Percentiles rank a stretch among this genome's conserved stretches.
Conservation (phyloP, 2,797 vertebrate genomes). For the Gambelia wislizenii region DNA sequence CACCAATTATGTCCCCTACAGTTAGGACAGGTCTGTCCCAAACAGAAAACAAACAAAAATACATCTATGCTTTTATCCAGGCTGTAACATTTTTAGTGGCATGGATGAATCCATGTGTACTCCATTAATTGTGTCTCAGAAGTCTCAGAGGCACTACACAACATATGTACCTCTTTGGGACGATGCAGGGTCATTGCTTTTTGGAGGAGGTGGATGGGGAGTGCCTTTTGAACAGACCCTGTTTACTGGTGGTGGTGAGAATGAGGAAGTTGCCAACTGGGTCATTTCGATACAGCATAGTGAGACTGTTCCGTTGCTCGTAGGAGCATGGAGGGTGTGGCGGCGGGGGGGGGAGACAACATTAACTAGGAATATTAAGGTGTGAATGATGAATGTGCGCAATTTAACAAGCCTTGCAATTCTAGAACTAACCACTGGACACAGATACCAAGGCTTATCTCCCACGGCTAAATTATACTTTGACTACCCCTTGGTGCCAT, state of each 20-base stretch:
- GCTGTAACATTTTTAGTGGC: too few relatives aligned
- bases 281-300: conserved; percentile 49
- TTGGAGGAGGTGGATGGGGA: neutral
- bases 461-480: conserved; percentile 54
- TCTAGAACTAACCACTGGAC: conserved; percentile 68
- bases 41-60: too few relatives aligned
- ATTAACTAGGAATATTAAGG: conserved; percentile 10
- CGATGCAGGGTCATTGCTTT: neutral
- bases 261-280: conserved; percentile 17
- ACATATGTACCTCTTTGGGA: neutral
- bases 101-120: too few relatives aligned
- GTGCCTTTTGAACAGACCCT: neutral
- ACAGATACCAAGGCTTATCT: conserved; percentile 45
- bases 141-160: too few relatives aligned
- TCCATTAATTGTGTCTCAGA: neutral
- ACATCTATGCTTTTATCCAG: too few relatives aligned
- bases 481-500: conserved; percentile 19
- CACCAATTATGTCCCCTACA: too few relatives aligned
- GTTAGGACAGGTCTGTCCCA: neutral
- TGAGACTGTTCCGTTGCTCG: conserved; percentile 31
- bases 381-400: conserved; percentile 53
- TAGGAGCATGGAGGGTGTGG: neutral
- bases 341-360: conserved; percentile 12
- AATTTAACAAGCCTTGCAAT: conserved; percentile 55
- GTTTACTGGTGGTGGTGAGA: neutral